Evolutionary conservation across 1,140 invertebrate species (phyloP).

Genomic region (Drosophila lowei): DNA sequence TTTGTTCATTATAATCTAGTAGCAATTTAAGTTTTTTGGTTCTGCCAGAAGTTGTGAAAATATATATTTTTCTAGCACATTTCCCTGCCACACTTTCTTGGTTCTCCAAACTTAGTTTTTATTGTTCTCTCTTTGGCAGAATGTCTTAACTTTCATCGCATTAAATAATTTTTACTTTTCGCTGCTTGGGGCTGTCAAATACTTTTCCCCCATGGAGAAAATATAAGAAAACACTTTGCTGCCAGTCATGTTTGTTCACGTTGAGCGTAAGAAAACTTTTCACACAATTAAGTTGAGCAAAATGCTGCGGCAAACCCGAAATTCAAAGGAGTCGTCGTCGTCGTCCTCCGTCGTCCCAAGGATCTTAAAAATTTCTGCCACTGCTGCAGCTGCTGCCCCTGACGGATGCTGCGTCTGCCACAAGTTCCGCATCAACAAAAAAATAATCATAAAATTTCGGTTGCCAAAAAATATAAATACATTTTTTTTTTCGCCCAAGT

Average conservation of each 20-base stretch:
- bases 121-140: conserved; percentile 10
- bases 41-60: no score
- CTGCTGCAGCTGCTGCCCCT: conserved; percentile 20
- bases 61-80: no score
- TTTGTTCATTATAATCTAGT: no score
- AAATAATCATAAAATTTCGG: conserved; percentile 34
- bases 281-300: conserved; percentile 63
- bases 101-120: conserved; percentile 24
- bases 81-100: conserved; percentile 1
- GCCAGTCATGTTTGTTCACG: conserved; percentile 47
- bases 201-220: conserved; percentile 29
- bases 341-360: background rate
- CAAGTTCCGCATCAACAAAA: conserved; percentile 16
- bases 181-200: conserved; percentile 42
- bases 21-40: no score
- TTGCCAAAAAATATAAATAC: conserved; percentile 8
- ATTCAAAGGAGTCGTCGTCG: conserved; percentile 18
- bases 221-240: conserved; percentile 47
- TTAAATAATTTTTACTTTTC: conserved; percentile 50
- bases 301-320: conserved; percentile 29
- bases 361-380: conserved; percentile 11
- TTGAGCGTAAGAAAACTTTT: conserved; percentile 55
- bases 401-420: conserved; percentile 7
- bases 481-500: conserved; percentile 31
- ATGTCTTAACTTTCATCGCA: conserved; percentile 21